phyloP scores from a whole-genome alignment of 1,140 invertebrate genomes.

The Goniozus legneri region DNA sequence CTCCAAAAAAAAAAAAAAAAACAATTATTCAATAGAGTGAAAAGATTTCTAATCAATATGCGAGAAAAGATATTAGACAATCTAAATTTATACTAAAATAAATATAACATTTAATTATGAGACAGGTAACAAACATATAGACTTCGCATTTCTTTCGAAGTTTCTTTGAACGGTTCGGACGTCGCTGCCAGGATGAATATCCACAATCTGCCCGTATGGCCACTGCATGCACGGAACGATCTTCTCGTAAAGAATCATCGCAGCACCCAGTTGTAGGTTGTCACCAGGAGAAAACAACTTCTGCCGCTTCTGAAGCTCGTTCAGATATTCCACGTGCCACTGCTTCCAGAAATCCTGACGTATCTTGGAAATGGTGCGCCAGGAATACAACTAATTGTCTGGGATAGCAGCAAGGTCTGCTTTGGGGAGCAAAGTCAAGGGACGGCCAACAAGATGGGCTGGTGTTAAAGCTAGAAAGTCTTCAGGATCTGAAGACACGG shows the following conservation, averaged over 20 bases:
- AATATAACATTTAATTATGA: too few relatives aligned
- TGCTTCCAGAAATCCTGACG: conserved; percentile 31
- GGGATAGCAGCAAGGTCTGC: neutral
- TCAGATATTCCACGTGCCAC: conserved; percentile 28
- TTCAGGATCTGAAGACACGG: neutral
- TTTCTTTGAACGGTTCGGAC: too few relatives aligned
- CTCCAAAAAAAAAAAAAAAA: too few relatives aligned
- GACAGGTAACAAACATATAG: too few relatives aligned
- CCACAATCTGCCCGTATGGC: conserved; percentile 15
- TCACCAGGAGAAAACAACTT: conserved; percentile 10
- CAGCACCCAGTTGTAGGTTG: neutral
- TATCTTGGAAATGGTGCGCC: neutral
- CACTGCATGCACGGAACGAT: conserved; percentile 13
- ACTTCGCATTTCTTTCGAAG: too few relatives aligned
- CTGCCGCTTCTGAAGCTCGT: conserved; percentile 21
- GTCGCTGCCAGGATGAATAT: conserved; percentile 17
- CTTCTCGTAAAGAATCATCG: conserved; percentile 7
- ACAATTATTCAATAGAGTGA: too few relatives aligned
- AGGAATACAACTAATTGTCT: neutral
- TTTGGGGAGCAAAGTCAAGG: neutral
- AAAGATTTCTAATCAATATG: too few relatives aligned
- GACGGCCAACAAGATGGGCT: neutral
- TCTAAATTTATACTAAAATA: too few relatives aligned
- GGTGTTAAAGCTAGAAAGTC: neutral
- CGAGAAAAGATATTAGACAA: too few relatives aligned